Conservation (phyloP, 2,888 invertebrate species). For the Tigriopus californicus region DNA sequence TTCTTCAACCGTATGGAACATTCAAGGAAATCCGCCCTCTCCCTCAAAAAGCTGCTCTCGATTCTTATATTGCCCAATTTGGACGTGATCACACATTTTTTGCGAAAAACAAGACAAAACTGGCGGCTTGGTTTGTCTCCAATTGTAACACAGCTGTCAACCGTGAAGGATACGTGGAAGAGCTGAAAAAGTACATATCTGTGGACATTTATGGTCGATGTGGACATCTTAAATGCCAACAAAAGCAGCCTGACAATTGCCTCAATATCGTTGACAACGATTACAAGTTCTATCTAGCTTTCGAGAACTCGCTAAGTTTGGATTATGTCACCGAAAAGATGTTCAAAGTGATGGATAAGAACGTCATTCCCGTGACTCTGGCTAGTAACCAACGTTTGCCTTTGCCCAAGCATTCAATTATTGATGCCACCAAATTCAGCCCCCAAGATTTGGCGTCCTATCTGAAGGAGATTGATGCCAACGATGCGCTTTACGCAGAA, state of each 20-base stretch:
- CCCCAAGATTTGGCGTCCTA: constrained; percentile 22
- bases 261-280: too few species aligned
- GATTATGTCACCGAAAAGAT: constrained; percentile 24
- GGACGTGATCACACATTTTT: too few species aligned
- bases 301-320: constrained; percentile 23
- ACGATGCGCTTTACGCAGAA: constrained; percentile 19
- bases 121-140: constrained; percentile 22
- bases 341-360: constrained; percentile 17
- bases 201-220: constrained; percentile 22
- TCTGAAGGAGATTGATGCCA: constrained; percentile 20
- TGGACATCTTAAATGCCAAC: constrained; percentile 20
- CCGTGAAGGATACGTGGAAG: constrained; percentile 20
- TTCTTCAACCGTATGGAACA: constrained; percentile 24
- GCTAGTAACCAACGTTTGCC: not conserved
- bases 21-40: not conserved
- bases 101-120: constrained; percentile 17
- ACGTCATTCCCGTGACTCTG: not conserved
- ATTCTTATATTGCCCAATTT: too few species aligned
- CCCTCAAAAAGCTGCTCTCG: not conserved
- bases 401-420: constrained; percentile 15
- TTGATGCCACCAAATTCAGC: constrained; percentile 19
- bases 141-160: constrained; percentile 21
- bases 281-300: constrained; percentile 22
- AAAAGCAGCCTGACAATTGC: too few species aligned
- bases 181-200: constrained; percentile 19